Evolutionary conservation across 2,797 vertebrate species (phyloP), one percentile per base, ranked within the genome.

Genomic region (Macrochelys suwanniensis): DNA sequence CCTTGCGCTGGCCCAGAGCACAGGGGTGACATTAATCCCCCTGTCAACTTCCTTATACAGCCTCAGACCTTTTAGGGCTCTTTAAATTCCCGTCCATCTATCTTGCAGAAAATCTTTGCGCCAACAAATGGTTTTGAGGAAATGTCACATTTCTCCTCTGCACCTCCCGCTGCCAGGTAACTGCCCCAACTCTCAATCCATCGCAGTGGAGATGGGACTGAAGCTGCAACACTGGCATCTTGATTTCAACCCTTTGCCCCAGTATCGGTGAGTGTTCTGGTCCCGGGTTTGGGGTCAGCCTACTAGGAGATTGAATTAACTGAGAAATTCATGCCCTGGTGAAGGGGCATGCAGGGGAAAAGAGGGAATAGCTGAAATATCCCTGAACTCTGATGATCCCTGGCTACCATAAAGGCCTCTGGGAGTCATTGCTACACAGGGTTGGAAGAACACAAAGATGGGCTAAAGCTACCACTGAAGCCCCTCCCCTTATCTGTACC

Each of bases 81-180:
- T 83, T 68, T 85, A 78, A 84, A 84, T 97, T 97, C 96, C 95
- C 89, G 82, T 89, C 82, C 89, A 37, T 84, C 90, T 93, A 37
- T 10, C 76, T 59, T 91, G 80, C 80, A 95, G 88, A 74, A 95
- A 87, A 95, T 90, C 80, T 91, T 28, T 86, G 90, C 91, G 92
- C 80, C 82, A 80, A 84, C 51, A 25, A 8, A 17, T 56, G 78
- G 82, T 51, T 78, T 61, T 12, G 65, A 94, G 88, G 92, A 97
- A 97, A 96, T 47, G 28, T 0, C 26, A 95, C 82, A 80, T 94
- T 92, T 76, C 68, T 17, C 94, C 82, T 84, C 82, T 84, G 28
- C 59, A 42, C 21, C 21, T 23, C 37, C 10, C 37, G 23, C 80
- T 94, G 53, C 87, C 83, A 4, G 1, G 80, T 37, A 84, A 25